phyloP scores from a whole-genome alignment of 2,113 vertebrate species.

The Catagonus wagneri region DNA sequence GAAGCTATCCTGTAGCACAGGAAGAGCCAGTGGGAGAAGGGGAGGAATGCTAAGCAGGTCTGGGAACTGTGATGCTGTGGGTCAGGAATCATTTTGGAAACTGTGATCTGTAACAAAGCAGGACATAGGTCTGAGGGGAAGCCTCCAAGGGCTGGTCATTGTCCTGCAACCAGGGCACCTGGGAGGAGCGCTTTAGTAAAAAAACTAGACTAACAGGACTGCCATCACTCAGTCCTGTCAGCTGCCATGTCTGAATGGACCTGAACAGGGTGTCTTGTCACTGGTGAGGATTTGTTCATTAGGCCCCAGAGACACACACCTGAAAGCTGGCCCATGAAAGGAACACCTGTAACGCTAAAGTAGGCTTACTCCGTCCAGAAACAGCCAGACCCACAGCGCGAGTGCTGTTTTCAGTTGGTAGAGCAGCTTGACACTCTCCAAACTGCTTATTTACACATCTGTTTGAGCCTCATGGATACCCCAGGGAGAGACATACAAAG shows the following conservation, averaged over 20 bases:
- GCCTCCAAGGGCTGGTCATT: background rate
- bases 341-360: background rate
- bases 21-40: background rate
- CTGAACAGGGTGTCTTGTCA: background rate
- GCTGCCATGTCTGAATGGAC: background rate
- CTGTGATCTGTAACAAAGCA: background rate
- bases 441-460: background rate
- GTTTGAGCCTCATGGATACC: background rate
- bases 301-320: background rate
- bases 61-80: background rate
- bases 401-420: background rate
- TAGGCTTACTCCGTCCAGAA: background rate
- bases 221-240: background rate
- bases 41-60: background rate
- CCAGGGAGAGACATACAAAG: background rate
- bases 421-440: background rate
- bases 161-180: background rate
- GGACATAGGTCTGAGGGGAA: background rate
- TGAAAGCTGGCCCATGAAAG: background rate
- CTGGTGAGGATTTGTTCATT: background rate
- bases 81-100: background rate
- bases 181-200: background rate
- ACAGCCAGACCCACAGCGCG: background rate
- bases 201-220: background rate
- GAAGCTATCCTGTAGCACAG: background rate